phyloP scores from a whole-genome alignment of 2,797 vertebrate genomes.

The Otolemur crassicaudatus region DNA sequence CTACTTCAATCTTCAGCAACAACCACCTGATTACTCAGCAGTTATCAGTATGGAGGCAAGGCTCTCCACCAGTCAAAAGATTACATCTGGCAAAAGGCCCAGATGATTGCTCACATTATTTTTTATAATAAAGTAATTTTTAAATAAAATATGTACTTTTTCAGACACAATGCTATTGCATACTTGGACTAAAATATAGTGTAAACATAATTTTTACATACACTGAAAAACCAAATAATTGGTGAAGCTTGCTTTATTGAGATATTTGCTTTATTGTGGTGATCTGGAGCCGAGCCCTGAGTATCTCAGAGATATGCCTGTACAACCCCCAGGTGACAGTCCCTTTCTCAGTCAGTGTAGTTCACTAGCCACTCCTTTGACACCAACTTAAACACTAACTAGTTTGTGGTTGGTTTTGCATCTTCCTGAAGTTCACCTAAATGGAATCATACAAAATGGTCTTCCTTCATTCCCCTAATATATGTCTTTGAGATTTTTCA shows the following conservation, averaged over 20 bases:
- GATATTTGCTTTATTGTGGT: neutral
- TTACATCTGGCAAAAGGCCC: neutral
- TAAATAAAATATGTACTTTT: neutral
- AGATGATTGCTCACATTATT: neutral
- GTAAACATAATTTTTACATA: neutral
- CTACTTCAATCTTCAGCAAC: neutral
- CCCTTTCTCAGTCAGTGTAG: neutral
- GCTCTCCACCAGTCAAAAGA: neutral
- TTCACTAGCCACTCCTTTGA: neutral
- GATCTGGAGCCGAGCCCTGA: neutral
- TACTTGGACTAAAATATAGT: neutral
- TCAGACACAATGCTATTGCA: neutral
- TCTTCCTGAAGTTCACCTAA: constrained; percentile 3
- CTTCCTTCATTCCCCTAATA: neutral
- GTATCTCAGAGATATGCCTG: neutral
- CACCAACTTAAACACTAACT: neutral
- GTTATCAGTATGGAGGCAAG: neutral
- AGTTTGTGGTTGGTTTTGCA: neutral
- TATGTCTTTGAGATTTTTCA: neutral
- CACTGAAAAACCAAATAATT: neutral
- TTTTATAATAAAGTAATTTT: neutral
- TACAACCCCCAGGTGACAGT: neutral
- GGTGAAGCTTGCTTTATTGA: neutral
- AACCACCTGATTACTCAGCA: neutral
- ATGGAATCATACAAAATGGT: neutral